phyloP scores from a whole-genome alignment of 2,888 invertebrate species.

The Muschampia staudingeri region DNA sequence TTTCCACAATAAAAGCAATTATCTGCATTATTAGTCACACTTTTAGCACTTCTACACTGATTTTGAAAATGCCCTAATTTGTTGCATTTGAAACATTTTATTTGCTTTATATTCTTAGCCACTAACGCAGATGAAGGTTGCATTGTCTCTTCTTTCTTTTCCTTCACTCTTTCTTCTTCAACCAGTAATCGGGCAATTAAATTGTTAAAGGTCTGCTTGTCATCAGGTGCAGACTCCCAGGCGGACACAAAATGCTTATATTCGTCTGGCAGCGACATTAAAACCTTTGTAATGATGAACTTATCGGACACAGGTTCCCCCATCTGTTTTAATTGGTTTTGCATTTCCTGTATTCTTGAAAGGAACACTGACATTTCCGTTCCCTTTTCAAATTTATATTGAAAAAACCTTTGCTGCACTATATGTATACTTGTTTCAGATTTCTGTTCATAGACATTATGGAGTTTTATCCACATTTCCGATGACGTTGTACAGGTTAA shows the following conservation, averaged over 20 bases:
- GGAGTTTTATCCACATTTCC: not conserved
- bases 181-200: conserved; percentile 66
- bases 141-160: conserved; percentile 17
- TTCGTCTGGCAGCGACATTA: conserved; percentile 73
- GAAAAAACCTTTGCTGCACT: conserved; percentile 73
- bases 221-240: conserved; percentile 69
- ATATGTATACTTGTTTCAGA: conserved; percentile 72
- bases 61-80: not conserved
- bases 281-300: conserved; percentile 71
- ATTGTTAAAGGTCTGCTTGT: conserved; percentile 65
- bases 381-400: conserved; percentile 68
- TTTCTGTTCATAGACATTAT: conserved; percentile 72
- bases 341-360: conserved; percentile 69
- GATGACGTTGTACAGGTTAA: conserved; percentile 59
- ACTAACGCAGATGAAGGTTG: conserved; percentile 3
- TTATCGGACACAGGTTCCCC: conserved; percentile 69
- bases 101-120: not conserved
- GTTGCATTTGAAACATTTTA: conserved; percentile 16
- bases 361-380: conserved; percentile 68
- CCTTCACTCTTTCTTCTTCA: conserved; percentile 66
- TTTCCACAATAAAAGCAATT: conserved; percentile 47
- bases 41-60: not conserved
- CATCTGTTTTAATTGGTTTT: conserved; percentile 68
- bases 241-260: conserved; percentile 54
- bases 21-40: not conserved